phyloP scores from a whole-genome alignment of 2,797 vertebrate genomes.

The Muscicapa striata region DNA sequence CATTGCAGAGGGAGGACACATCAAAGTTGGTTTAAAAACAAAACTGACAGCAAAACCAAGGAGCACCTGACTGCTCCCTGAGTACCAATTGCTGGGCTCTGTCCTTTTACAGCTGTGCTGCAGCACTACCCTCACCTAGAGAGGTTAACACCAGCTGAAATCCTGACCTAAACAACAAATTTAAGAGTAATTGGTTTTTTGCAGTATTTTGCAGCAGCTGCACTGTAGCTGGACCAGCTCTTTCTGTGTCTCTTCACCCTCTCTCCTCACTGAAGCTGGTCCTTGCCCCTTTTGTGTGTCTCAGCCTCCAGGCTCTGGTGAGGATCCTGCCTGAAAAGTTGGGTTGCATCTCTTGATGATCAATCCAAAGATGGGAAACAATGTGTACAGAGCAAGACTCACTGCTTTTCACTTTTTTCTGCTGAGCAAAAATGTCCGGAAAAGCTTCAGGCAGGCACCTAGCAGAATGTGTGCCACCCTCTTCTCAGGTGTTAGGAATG shows the following conservation, averaged over 20 bases:
- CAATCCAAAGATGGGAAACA: accelerated
- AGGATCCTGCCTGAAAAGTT: background rate
- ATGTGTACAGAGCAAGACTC: background rate
- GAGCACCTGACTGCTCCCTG: background rate
- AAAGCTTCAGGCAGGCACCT: background rate
- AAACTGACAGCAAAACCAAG: background rate
- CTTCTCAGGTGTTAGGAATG: background rate
- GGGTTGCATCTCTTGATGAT: background rate
- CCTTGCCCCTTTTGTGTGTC: background rate
- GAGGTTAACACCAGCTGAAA: background rate
- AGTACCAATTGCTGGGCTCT: background rate
- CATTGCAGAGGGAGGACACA: background rate
- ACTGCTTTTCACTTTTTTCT: background rate
- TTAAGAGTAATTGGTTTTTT: background rate
- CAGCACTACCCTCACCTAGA: background rate
- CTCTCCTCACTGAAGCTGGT: background rate
- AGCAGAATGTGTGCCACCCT: background rate
- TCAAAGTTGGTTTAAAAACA: background rate
- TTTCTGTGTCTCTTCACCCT: background rate
- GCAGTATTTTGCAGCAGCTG: background rate
- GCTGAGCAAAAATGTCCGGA: background rate
- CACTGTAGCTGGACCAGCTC: background rate
- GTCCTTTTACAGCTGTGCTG: background rate
- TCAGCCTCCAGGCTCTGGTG: background rate
- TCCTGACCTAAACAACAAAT: background rate